phyloP scores from a whole-genome alignment of 1,140 invertebrate species.

The Scaptomyza montana region DNA sequence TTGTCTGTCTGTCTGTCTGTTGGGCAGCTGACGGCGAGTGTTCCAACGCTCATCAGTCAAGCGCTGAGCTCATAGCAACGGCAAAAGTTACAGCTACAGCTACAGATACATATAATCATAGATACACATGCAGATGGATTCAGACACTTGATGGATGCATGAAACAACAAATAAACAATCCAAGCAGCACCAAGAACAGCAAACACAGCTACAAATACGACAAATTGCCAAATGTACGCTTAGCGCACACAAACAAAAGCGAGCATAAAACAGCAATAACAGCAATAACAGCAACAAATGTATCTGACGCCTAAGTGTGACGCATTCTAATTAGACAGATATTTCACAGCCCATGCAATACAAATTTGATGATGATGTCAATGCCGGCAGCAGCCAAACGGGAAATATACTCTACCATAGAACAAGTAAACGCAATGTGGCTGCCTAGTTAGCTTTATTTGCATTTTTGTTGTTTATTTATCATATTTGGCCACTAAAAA shows the following conservation, averaged over 20 bases:
- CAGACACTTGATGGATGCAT: slow-evolving; percentile 25
- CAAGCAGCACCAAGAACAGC: slow-evolving; percentile 13
- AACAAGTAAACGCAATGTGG: slow-evolving; percentile 26
- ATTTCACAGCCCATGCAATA: not conserved
- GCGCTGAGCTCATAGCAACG: slow-evolving; percentile 16
- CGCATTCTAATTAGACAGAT: slow-evolving; percentile 45
- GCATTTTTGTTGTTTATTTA: not conserved
- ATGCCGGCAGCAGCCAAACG: slow-evolving; percentile 24
- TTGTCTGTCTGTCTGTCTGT: too few species aligned
- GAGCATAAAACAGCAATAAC: not conserved
- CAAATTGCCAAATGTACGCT: slow-evolving; percentile 34
- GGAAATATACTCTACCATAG: not conserved
- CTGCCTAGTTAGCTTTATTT: not conserved
- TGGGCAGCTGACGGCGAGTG: not conserved
- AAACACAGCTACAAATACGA: slow-evolving; percentile 24
- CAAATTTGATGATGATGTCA: slow-evolving; percentile 26
- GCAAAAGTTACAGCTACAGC: slow-evolving; percentile 2
- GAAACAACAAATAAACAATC: slow-evolving; percentile 6
- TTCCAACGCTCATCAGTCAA: slow-evolving; percentile 29
- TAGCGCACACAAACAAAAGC: not conserved
- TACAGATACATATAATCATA: not conserved
- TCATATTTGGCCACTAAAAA: slow-evolving; percentile 6
- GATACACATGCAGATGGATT: slow-evolving; percentile 24
- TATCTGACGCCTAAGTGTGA: slow-evolving; percentile 30
- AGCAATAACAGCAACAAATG: slow-evolving; percentile 11